Percentiles rank a stretch among this genome's conserved stretches.
These are phyloP conservation scores for Lampris megalopsis DNA, from an alignment of 2,113 vertebrate species.

Conservation along the genomic window DNA sequence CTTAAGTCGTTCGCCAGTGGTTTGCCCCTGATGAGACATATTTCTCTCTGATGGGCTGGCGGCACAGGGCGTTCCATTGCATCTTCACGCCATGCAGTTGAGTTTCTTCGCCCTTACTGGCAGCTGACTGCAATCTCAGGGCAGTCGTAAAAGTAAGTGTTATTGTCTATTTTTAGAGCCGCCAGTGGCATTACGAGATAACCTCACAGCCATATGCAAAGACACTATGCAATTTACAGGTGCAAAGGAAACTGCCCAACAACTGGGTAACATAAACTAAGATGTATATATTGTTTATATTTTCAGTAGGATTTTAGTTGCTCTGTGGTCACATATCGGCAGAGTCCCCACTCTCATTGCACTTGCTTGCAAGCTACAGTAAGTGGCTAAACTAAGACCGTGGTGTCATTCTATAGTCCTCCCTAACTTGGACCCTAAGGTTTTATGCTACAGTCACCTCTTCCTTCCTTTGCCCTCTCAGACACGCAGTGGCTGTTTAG, in stretches of 20 bases:
- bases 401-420: conserved; percentile 13
- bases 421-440: background rate
- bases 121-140: conserved; percentile 17
- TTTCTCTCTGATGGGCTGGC: conserved; percentile 26
- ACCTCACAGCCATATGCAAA: too few species aligned
- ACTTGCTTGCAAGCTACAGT: background rate
- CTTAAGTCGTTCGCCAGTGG: background rate
- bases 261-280: too few species aligned
- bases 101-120: conserved; percentile 29
- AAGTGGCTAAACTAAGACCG: conserved; percentile 33
- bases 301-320: background rate
- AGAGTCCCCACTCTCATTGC: background rate
- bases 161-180: background rate
- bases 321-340: background rate
- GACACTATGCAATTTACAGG: too few species aligned
- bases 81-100: conserved; percentile 47
- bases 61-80: background rate
- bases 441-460: background rate
- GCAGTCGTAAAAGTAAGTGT: background rate
- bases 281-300: too few species aligned
- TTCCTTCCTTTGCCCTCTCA: background rate
- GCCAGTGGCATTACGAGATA: too few species aligned
- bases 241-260: too few species aligned
- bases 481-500: background rate
- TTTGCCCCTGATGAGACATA: background rate